Base-by-base conservation (phyloP, 2,113 vertebrate genomes). In the Vulpes lagopus region DNA sequence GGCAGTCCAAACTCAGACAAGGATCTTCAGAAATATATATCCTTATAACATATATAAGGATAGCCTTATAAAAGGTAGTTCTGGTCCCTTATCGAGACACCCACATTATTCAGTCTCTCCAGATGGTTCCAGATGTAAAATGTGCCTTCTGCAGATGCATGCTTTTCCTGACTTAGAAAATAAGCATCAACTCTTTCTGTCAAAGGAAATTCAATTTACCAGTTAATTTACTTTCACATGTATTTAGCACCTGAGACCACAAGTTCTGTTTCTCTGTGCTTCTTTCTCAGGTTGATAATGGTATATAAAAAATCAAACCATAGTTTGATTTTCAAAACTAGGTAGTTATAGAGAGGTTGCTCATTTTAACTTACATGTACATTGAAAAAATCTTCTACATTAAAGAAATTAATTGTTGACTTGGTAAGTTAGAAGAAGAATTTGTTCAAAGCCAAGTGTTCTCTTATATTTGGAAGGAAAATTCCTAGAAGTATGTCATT, bases 181-280 rank as follows among this genome's bases (percentile, higher is more conserved):
- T 17, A 89, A 79, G 11, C 7, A 35, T 19, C 69, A 89, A 55
- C 69, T 84, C 51, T 87, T 16, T 15, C 35, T 83, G 20, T 69
- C 59, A 88, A 83, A 79, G 23, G 35, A 79, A 71, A 59, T 71
- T 95, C 59, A 82, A 16, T 73, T 69, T 92, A n/a, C 1, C 27
- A 64, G 30, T 49, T 62, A 84, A 89, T 95, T 95, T 94, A 51
- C 11, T 89, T 85, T 79, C 57, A 62, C 15, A 22, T 55, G 84
- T 95, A 65, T 88, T 79, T 67, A 88, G 6, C 38, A 69, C 32
- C 14, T 25, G 22, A 81, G 62, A 88, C 20, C 83, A 55, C 12
- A 89, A 10, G 2, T 71, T 91, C 62, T 53, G 7, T 86, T 86
- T 86, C 17, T 84, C 4, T 67, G 14, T 88, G 69, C 43, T 88